Conservation (phyloP, 2,113 vertebrate genomes). For the Procavia capensis region DNA sequence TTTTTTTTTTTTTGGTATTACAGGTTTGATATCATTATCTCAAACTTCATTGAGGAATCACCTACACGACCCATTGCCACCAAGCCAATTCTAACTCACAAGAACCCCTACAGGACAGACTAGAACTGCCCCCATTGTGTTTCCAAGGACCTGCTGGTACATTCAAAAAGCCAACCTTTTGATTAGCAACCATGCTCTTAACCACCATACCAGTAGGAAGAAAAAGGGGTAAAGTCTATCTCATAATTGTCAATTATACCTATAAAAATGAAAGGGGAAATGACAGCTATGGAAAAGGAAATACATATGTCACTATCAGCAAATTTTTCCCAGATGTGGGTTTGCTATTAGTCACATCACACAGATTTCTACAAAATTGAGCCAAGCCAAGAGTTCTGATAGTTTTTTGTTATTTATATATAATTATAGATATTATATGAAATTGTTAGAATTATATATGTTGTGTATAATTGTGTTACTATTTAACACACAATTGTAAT, state of each 20-base stretch:
- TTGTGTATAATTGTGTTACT: no score
- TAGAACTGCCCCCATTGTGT: no score
- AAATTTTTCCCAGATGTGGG: neutral
- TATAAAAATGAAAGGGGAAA: neutral
- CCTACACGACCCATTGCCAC: no score
- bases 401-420: no score
- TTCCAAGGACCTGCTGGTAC: no score
- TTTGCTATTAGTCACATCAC: neutral
- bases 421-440: no score
- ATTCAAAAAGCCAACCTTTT: no score
- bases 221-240: neutral
- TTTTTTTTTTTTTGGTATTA: neutral
- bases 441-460: no score
- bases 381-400: neutral
- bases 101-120: no score
- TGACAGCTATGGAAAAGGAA: neutral
- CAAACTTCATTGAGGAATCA: neutral
- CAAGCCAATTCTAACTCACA: no score
- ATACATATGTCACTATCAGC: neutral
- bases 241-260: neutral
- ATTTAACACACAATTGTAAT: neutral
- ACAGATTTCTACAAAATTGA: constrained; percentile 19
- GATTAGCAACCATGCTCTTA: no score
- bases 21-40: neutral
- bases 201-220: neutral